Conservation (phyloP, 2,797 vertebrate genomes). For the Xenops minutus region DNA sequence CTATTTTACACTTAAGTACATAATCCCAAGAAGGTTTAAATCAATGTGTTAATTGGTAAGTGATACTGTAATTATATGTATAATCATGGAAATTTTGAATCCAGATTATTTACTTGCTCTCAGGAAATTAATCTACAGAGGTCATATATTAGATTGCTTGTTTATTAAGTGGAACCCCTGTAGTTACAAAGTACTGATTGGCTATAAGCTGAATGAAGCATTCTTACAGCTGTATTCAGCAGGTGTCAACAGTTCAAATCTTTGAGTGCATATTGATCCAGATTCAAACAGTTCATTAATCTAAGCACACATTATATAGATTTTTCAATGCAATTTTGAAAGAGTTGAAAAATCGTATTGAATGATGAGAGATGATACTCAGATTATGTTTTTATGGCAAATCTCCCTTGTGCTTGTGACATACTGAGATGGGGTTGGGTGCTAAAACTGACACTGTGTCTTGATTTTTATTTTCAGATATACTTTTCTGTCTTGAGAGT, state of each 20-base stretch:
- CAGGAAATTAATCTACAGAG: slow-evolving; percentile 79
- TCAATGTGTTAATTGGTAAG: slow-evolving; percentile 81
- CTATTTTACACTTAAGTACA: slow-evolving; percentile 72
- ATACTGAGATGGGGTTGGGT: neutral
- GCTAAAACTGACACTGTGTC: neutral
- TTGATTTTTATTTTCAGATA: slow-evolving; percentile 29
- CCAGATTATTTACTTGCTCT: slow-evolving; percentile 80
- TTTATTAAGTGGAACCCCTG: slow-evolving; percentile 80
- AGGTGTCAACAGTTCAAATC: slow-evolving; percentile 78
- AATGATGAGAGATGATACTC: slow-evolving; percentile 81
- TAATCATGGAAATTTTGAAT: slow-evolving; percentile 79
- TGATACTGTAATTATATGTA: slow-evolving; percentile 78
- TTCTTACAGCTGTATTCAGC: slow-evolving; percentile 76
- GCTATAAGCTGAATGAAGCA: slow-evolving; percentile 68
- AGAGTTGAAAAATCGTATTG: slow-evolving; percentile 81
- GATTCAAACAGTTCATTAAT: slow-evolving; percentile 86
- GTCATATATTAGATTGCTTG: slow-evolving; percentile 76
- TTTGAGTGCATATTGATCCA: slow-evolving; percentile 80
- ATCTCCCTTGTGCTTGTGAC: slow-evolving; percentile 47
- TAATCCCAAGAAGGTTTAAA: slow-evolving; percentile 77
- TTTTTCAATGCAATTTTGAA: slow-evolving; percentile 83
- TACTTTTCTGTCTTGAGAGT: slow-evolving; percentile 31
- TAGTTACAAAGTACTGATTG: slow-evolving; percentile 73
- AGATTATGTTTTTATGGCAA: slow-evolving; percentile 76
- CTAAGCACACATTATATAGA: slow-evolving; percentile 83